Conservation (phyloP, 2,888 invertebrate species). For the Drosophila rubida region DNA sequence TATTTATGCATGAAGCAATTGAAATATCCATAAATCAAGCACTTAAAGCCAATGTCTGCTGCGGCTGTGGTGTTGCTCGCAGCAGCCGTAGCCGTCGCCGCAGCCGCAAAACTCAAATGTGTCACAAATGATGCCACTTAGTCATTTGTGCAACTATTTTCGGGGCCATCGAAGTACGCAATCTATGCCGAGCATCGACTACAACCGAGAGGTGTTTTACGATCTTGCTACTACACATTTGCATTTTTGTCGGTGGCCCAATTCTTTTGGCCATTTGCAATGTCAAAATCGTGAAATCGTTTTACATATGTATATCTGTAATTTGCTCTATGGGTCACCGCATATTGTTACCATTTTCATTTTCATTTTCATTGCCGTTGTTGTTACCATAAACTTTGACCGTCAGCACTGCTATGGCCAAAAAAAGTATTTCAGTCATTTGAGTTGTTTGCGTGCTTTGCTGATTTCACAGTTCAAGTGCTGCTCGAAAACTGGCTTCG, state of each 20-base stretch:
- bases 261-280: constrained; percentile 19
- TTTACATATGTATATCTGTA: constrained; percentile 33
- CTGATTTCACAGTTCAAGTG: constrained; percentile 77
- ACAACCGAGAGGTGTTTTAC: constrained; percentile 27
- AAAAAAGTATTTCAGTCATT: constrained; percentile 50
- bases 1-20: constrained; percentile 74
- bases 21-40: constrained; percentile 74
- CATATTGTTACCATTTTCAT: constrained; percentile 8
- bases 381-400: constrained; percentile 59
- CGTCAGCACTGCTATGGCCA: constrained; percentile 11
- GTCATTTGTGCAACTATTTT: constrained; percentile 60
- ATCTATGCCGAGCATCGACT: background rate
- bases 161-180: constrained; percentile 8
- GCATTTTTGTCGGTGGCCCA: constrained; percentile 13
- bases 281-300: constrained; percentile 30
- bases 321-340: constrained; percentile 3
- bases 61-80: too few relatives aligned
- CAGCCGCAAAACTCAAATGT: constrained; percentile 47
- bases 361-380: constrained; percentile 17
- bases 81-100: constrained; percentile 1
- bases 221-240: constrained; percentile 29
- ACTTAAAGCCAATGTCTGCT: constrained; percentile 67
- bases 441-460: constrained; percentile 62
- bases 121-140: constrained; percentile 62
- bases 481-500: constrained; percentile 68